A percentile compares a stretch with the other conserved stretches of the same genome.
Conservation (phyloP, 2,113 vertebrate genomes). For the Pangasianodon gigas region DNA sequence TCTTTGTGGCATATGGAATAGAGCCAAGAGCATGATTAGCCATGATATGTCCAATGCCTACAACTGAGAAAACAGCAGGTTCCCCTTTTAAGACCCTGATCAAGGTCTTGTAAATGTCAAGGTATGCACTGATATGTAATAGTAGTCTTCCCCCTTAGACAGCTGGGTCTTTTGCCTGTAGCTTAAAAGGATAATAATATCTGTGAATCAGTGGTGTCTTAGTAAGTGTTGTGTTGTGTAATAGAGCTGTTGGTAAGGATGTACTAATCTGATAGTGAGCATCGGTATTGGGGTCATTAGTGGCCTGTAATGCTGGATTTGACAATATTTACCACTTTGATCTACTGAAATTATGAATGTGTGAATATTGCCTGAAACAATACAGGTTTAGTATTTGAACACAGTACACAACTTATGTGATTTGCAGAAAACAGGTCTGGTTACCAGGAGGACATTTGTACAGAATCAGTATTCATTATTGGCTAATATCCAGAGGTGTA, state of each 20-base stretch:
- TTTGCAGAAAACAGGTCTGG: not conserved
- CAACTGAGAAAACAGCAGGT: conserved; percentile 72
- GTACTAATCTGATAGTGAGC: not conserved
- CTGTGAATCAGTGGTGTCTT: conserved; percentile 59
- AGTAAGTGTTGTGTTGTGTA: not conserved
- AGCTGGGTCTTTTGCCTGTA: conserved; percentile 52
- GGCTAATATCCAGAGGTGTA: not conserved
- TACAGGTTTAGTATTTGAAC: not conserved
- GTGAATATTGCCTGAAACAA: not conserved
- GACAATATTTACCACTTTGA: not conserved
- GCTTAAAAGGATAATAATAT: conserved; percentile 73
- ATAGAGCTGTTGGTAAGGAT: not conserved
- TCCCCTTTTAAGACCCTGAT: conserved; percentile 42
- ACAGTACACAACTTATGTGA: not conserved
- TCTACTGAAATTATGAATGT: not conserved
- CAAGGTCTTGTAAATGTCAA: conserved; percentile 68
- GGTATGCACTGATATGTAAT: conserved; percentile 65
- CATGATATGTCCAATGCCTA: conserved; percentile 61
- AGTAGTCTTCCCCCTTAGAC: conserved; percentile 56
- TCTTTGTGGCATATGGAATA: conserved; percentile 39
- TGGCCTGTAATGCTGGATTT: not conserved
- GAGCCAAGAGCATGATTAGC: conserved; percentile 63
- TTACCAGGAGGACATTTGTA: not conserved
- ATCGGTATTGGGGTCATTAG: not conserved
- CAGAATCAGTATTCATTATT: not conserved